A percentile compares a stretch with the other conserved stretches of the same genome.
Conservation (phyloP, 2,113 vertebrate species). For the Phalacrocorax brasilianus region DNA sequence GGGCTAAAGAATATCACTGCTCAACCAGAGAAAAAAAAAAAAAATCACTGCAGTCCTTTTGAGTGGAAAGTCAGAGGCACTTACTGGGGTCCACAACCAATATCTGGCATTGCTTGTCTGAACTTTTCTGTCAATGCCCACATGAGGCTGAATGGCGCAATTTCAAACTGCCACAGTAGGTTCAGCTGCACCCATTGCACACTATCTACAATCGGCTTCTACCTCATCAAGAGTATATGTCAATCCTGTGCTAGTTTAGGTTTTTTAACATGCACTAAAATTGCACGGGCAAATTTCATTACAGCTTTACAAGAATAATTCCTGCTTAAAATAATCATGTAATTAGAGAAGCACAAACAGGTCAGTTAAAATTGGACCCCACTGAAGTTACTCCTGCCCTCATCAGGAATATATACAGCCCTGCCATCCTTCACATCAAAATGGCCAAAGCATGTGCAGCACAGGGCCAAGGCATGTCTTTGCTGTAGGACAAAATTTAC, state of each 20-base stretch:
- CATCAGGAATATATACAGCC: not conserved
- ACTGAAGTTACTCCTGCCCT: not conserved
- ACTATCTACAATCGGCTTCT: not conserved
- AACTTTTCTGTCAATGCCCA: not conserved
- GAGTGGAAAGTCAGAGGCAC: not conserved
- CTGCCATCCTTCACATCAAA: not conserved
- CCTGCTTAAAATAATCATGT: not conserved
- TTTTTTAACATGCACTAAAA: not conserved
- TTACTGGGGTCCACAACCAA: not conserved
- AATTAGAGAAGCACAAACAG: not conserved
- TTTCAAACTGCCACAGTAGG: not conserved
- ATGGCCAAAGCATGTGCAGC: not conserved
- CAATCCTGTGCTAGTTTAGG: not conserved
- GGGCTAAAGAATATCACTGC: not conserved
- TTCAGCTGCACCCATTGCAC: not conserved
- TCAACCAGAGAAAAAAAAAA: not conserved
- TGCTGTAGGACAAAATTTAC: not conserved
- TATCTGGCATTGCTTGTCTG: not conserved
- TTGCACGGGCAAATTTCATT: not conserved
- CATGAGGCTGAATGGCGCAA: rapidly evolving
- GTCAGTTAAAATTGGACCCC: not conserved
- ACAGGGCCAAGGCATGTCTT: not conserved
- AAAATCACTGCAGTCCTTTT: not conserved
- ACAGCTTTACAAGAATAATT: not conserved
- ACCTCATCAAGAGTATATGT: not conserved